These are phyloP conservation scores for Pomatorhinus ruficollis DNA, from an alignment of 2,113 vertebrate species.

Conservation along the genomic window DNA sequence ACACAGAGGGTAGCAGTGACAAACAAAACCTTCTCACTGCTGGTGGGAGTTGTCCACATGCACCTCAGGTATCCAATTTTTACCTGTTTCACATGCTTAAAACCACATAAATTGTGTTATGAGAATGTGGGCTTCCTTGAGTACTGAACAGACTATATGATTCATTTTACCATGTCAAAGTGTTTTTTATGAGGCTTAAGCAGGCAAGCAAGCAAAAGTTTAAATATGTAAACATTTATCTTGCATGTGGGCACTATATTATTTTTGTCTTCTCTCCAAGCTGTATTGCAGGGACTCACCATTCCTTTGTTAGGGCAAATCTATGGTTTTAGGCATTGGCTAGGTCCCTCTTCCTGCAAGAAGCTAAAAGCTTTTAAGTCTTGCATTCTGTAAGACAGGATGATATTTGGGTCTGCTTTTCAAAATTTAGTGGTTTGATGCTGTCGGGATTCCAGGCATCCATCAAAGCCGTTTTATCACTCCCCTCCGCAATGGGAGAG, in stretches of 20 bases:
- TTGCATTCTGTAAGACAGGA: not conserved
- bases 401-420: not conserved
- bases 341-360: not conserved
- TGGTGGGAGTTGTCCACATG: accelerated
- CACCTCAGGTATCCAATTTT: not conserved
- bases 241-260: not conserved
- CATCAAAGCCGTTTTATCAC: not conserved
- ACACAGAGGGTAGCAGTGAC: not conserved
- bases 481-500: not conserved
- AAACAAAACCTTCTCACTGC: not conserved
- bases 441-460: not conserved
- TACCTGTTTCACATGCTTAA: not conserved
- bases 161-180: not conserved
- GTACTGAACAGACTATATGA: not conserved
- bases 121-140: not conserved
- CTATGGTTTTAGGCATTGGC: not conserved
- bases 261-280: not conserved
- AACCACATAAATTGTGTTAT: not conserved
- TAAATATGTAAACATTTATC: not conserved
- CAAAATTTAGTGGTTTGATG: not conserved
- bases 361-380: not conserved
- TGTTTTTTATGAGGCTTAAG: not conserved
- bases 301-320: not conserved
- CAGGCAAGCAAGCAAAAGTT: not conserved
- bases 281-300: not conserved